Evolutionary conservation across 2,888 invertebrate genomes (phyloP).

Genomic region (Smittia aterrima): DNA sequence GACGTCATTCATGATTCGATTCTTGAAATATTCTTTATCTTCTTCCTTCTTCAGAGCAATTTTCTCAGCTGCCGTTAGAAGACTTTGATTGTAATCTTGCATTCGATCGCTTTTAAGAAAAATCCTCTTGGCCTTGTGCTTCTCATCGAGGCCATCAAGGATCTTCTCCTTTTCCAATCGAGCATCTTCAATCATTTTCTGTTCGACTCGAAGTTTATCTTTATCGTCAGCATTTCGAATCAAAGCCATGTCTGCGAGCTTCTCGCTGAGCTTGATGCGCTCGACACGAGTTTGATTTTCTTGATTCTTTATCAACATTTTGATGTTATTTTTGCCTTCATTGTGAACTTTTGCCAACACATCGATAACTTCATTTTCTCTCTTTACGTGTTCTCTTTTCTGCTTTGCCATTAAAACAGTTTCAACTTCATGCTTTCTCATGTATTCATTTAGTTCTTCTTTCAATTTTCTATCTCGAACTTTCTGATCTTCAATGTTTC

Average conservation of each 20-base stretch:
- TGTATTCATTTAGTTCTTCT: constrained; percentile 23
- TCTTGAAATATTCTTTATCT: constrained; percentile 20
- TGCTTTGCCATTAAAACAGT: constrained; percentile 28
- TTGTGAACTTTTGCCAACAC: constrained; percentile 22
- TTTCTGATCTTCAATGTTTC: constrained; percentile 11
- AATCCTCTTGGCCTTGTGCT: background rate
- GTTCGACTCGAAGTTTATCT: background rate
- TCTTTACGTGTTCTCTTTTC: constrained; percentile 10
- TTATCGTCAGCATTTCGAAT: background rate
- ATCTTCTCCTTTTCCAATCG: constrained; percentile 18
- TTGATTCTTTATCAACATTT: constrained; percentile 18
- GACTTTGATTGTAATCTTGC: constrained; percentile 26
- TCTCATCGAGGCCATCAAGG: background rate
- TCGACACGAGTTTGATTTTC: background rate
- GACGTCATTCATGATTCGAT: constrained; percentile 12
- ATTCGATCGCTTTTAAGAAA: background rate
- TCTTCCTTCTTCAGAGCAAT: constrained; percentile 15
- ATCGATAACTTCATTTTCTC: constrained; percentile 27
- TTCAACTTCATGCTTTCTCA: constrained; percentile 19
- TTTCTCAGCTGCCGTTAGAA: background rate
- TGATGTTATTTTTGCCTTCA: constrained; percentile 25
- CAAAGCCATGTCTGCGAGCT: background rate
- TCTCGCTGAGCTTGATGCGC: background rate
- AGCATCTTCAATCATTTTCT: constrained; percentile 1
- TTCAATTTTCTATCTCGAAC: background rate